Conservation (phyloP, 2,113 vertebrate genomes). For the Columba livia region DNA sequence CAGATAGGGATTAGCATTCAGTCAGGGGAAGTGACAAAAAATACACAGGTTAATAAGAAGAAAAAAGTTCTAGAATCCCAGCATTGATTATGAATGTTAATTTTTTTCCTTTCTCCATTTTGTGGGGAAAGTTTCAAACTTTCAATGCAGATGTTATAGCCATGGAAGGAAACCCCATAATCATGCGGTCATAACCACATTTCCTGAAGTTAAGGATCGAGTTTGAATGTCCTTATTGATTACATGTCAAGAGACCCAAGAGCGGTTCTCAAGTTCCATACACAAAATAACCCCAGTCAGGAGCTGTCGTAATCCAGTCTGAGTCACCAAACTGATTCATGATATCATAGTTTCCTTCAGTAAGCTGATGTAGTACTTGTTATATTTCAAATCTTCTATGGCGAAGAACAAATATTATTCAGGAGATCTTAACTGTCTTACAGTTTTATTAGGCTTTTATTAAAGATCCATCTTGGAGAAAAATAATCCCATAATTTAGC, state of each 20-base stretch:
- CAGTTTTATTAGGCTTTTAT: neutral
- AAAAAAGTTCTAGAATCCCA: neutral
- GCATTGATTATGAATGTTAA: too few species aligned
- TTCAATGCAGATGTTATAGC: neutral
- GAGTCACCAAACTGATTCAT: neutral
- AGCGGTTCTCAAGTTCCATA: neutral
- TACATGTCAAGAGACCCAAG: neutral
- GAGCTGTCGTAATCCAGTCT: neutral
- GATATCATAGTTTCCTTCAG: neutral
- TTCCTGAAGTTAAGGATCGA: neutral
- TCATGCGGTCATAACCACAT: neutral
- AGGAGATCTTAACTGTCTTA: neutral
- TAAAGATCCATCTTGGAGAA: neutral
- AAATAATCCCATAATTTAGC: neutral
- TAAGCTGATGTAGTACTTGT: neutral
- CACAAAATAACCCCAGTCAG: neutral
- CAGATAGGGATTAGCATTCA: neutral
- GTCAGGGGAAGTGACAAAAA: neutral
- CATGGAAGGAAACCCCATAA: neutral
- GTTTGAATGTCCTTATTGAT: neutral
- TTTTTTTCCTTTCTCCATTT: too few species aligned
- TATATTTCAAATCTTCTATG: neutral
- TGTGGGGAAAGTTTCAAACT: neutral
- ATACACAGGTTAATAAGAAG: neutral
- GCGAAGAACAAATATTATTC: neutral